phyloP scores from a whole-genome alignment of 2,888 invertebrate species.

The Acanthoscelides obtectus region DNA sequence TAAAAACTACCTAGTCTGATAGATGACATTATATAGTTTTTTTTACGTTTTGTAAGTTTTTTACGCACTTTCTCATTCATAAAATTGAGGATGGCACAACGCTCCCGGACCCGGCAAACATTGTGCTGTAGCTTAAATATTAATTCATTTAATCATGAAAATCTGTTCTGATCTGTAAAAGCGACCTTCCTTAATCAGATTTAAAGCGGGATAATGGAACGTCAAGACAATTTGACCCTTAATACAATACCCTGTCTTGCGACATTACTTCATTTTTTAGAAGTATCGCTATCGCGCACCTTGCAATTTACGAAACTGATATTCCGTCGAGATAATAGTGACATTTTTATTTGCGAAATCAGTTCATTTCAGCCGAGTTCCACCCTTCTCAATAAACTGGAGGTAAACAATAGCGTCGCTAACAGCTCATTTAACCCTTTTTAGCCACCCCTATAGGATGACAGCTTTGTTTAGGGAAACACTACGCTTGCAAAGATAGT shows the following conservation, averaged over 20 bases:
- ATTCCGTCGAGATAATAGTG: background rate
- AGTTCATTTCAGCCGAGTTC: background rate
- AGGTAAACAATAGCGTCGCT: background rate
- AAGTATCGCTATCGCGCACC: background rate
- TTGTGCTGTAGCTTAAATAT: too few species aligned
- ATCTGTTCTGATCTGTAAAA: too few species aligned
- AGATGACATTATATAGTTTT: too few species aligned
- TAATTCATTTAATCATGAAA: too few species aligned
- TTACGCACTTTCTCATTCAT: too few species aligned
- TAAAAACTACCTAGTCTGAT: too few species aligned
- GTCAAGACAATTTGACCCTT: background rate
- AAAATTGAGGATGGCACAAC: too few species aligned
- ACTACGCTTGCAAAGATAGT: background rate
- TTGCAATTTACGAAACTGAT: background rate
- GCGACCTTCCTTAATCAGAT: background rate
- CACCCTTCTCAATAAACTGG: background rate
- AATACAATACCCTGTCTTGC: background rate
- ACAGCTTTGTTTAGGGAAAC: background rate
- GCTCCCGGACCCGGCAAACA: too few species aligned
- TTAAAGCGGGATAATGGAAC: background rate
- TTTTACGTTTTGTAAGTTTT: too few species aligned
- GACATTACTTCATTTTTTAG: background rate
- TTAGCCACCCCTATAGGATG: background rate
- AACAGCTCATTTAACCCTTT: background rate
- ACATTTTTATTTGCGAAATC: background rate